phyloP scores from a whole-genome alignment of 2,888 invertebrate genomes.

The Drosophila greeni region DNA sequence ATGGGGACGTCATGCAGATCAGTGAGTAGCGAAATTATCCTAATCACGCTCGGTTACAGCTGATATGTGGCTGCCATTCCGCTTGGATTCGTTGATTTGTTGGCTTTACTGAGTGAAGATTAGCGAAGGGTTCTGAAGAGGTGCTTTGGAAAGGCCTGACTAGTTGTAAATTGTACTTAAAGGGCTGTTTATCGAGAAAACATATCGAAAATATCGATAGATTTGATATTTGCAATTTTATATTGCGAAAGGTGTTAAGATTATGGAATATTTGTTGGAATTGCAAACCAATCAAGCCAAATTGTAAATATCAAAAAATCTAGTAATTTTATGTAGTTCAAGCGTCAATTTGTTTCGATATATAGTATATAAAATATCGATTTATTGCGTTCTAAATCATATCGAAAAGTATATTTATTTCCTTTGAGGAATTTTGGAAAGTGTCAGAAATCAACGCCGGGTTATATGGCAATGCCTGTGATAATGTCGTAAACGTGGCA shows the following conservation, averaged over 20 bases:
- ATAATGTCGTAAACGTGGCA: constrained; percentile 19
- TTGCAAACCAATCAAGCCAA: too few species aligned
- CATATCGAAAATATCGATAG: neutral
- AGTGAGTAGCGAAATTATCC: constrained; percentile 9
- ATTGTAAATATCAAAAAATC: too few species aligned
- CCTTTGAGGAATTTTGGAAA: too few species aligned
- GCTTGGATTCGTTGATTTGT: neutral
- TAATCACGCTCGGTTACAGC: neutral
- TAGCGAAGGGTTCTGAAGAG: too few species aligned
- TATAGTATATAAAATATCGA: neutral
- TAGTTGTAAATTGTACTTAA: neutral
- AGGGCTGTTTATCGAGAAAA: neutral
- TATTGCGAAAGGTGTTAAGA: neutral
- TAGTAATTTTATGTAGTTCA: too few species aligned
- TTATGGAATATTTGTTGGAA: neutral
- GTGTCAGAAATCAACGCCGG: too few species aligned
- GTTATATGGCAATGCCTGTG: constrained; percentile 8
- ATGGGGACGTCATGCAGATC: constrained; percentile 9
- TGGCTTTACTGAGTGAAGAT: neutral
- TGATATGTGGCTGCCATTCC: constrained; percentile 1
- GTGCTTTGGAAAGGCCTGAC: neutral
- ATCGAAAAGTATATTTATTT: too few species aligned
- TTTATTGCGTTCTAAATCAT: too few species aligned
- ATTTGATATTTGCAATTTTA: neutral
- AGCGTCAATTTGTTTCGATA: too few species aligned